These are phyloP conservation scores for Drosophila picticornis DNA, from an alignment of 2,888 invertebrate genomes.

Conservation along the genomic window DNA sequence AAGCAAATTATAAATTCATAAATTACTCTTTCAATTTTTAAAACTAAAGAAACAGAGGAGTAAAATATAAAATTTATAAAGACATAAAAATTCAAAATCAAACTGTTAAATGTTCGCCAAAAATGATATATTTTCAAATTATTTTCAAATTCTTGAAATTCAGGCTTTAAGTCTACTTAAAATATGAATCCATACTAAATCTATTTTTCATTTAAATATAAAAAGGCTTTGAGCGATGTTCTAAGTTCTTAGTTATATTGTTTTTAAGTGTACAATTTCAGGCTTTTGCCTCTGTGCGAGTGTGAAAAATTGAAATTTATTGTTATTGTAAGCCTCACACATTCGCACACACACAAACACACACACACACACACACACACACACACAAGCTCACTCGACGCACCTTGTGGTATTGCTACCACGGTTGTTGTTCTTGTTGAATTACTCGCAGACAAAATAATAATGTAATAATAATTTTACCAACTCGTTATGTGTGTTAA, in stretches of 20 bases:
- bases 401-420: conserved; percentile 32
- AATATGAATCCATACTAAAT: neutral
- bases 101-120: too few species aligned
- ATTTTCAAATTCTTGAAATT: neutral
- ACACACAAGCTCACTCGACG: neutral
- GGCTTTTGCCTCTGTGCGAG: conserved; percentile 32
- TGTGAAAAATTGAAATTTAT: conserved; percentile 79
- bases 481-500: conserved; percentile 66
- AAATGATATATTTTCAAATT: too few species aligned
- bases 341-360: conserved; percentile 22
- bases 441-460: conserved; percentile 78
- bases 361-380: conserved; percentile 18
- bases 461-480: conserved; percentile 82
- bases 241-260: neutral
- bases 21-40: neutral
- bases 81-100: neutral
- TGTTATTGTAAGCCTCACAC: conserved; percentile 71
- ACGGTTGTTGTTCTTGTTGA: conserved; percentile 43
- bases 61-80: neutral
- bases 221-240: neutral
- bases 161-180: neutral
- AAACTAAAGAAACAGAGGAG: neutral
- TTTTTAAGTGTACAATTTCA: conserved; percentile 17
- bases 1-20: neutral
- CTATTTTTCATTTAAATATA: neutral